These are phyloP conservation scores for Zoanthus sociatus DNA, from an alignment of 92 coral and sea anemone genomes.

Conservation along the genomic window DNA sequence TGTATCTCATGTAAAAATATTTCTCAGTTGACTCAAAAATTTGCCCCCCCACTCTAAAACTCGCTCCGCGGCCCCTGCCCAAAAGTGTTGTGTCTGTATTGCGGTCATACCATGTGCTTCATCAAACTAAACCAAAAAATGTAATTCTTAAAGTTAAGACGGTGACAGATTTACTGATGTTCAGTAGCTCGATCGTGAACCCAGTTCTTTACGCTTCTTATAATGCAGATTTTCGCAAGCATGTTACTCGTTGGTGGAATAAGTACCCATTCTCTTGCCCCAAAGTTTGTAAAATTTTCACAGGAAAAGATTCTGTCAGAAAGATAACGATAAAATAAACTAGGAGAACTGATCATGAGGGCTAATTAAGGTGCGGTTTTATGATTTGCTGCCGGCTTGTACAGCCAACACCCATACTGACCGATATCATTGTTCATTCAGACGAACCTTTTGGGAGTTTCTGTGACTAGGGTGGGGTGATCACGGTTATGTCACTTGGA, in stretches of 20 bases:
- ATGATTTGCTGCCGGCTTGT: neutral
- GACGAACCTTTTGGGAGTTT: neutral
- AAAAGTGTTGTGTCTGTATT: conserved; percentile 22
- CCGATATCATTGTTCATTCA: neutral
- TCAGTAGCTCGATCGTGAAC: conserved; percentile 67
- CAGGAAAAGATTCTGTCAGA: neutral
- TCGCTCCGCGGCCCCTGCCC: too few relatives aligned
- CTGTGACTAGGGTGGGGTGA: neutral
- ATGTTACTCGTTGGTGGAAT: neutral
- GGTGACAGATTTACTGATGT: conserved; percentile 26
- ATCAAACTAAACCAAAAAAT: conserved; percentile 9
- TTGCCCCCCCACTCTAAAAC: too few relatives aligned
- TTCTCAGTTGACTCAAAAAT: too few relatives aligned
- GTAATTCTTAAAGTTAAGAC: conserved; percentile 36
- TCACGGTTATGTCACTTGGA: neutral
- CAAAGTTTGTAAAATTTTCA: neutral
- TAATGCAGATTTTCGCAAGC: conserved; percentile 63
- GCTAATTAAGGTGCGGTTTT: neutral
- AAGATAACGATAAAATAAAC: neutral
- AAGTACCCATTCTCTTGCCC: neutral
- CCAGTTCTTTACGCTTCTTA: conserved; percentile 70
- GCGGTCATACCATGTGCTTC: conserved; percentile 59
- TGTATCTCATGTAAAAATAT: too few relatives aligned
- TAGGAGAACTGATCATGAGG: neutral
- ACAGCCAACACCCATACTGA: neutral